Base-by-base conservation (phyloP, 2,797 vertebrate genomes). In the Microctenopoma steveboyesi region DNA sequence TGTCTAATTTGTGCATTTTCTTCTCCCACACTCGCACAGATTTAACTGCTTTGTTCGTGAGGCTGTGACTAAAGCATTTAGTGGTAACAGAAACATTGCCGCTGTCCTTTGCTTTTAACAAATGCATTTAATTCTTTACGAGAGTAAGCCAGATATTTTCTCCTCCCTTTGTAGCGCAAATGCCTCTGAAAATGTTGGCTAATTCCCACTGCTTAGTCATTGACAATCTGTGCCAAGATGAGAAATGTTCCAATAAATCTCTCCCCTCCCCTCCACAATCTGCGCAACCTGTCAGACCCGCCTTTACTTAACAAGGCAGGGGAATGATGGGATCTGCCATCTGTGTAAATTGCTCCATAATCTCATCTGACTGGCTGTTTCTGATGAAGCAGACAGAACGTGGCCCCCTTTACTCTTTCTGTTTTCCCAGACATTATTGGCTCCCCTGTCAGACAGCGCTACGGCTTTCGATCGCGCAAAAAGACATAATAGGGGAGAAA, bases 301-400 rank as follows among this genome's bases (percentile, higher is more conserved):
- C 74, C 77, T 72, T 77, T 72, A 64, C 79, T 84, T 84, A 84
- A 89, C 81, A 72, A 86, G 83, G 67, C 81, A 79, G 66, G 64
- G 74, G 67, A 89, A 86, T 82, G 79, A 86, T 84, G 76, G 59
- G 78, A 84, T 84, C 72, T 79, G 83, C 81, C 81, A 86, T 88
- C 82, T 89, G 88, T 84, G 81, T 83, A 87, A 86, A 88, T 81
- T 82, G 74, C 74, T 78, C 76, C 59, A 73, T 88, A 85, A 90
- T 90, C 87, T 89, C 82, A 65, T 86, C 71, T 74, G 74, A 85
- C 71, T 78, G 78, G n/a, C 59, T 64, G 76, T 83, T 83, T 83
- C 35, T 74, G 70, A 73, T 40, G 64, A 72, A 68, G 50, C 74
- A 64, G 75, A 70, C 72, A 49, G 45, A 79, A 76, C 22, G 40